These are phyloP conservation scores for Gallirallus australis DNA, from an alignment of 2,797 vertebrate species.

Conservation along the genomic window DNA sequence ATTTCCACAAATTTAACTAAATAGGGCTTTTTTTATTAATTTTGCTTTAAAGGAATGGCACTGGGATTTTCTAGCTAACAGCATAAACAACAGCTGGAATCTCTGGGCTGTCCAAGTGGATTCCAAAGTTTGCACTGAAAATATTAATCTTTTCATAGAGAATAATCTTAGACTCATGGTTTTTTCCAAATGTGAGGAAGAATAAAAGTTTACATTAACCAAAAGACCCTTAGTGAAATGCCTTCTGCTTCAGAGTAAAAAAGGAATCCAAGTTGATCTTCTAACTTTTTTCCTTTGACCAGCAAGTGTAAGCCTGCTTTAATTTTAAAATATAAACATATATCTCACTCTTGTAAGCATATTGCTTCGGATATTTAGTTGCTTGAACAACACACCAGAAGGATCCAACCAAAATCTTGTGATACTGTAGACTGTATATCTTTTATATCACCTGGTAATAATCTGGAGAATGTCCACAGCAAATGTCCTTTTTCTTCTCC, in stretches of 20 bases:
- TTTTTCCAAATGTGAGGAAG: not conserved
- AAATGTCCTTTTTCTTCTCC: not conserved
- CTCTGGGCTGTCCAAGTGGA: constrained; percentile 33
- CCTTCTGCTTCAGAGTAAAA: not conserved
- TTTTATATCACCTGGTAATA: not conserved
- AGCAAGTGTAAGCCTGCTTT: not conserved
- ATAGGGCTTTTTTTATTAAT: constrained; percentile 33
- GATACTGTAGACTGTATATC: not conserved
- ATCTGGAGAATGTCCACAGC: not conserved
- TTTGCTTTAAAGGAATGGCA: constrained; percentile 44
- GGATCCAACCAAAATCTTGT: not conserved
- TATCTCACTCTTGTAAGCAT: not conserved
- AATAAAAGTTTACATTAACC: not conserved
- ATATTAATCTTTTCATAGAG: constrained; percentile 66
- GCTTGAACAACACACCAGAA: not conserved
- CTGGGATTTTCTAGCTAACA: constrained; percentile 70
- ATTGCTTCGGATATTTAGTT: not conserved
- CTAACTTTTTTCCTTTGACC: not conserved
- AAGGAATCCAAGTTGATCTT: not conserved
- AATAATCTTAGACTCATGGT: not conserved
- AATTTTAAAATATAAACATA: not conserved
- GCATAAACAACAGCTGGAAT: constrained; percentile 67
- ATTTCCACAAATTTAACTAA: constrained; percentile 76
- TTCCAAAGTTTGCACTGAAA: constrained; percentile 65
- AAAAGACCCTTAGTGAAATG: not conserved